Evolutionary conservation across 2,888 invertebrate species (phyloP).

Genomic region (Cosmorhoe ocellata): DNA sequence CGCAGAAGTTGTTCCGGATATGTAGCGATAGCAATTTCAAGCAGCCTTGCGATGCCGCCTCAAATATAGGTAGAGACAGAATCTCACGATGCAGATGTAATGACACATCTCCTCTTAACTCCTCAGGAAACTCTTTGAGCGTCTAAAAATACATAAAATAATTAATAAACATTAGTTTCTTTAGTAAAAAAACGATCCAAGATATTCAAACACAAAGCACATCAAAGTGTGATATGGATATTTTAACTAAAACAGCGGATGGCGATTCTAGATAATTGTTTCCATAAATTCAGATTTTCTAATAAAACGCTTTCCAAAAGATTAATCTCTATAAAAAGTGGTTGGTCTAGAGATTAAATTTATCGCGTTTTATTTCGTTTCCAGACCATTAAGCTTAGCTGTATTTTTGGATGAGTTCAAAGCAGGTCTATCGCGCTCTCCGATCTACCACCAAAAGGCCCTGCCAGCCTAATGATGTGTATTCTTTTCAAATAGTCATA

Average conservation of each 20-base stretch:
- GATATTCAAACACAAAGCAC: slow-evolving; percentile 3
- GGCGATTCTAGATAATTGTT: slow-evolving; percentile 14
- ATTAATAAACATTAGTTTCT: slow-evolving; percentile 9
- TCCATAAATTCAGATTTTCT: slow-evolving; percentile 23
- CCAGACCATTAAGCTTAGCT: slow-evolving; percentile 43
- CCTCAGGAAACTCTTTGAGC: slow-evolving; percentile 97
- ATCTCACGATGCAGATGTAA: slow-evolving; percentile 98
- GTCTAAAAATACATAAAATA: slow-evolving; percentile 84
- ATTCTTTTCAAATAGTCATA: slow-evolving; percentile 23
- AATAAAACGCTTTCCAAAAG: slow-evolving; percentile 32
- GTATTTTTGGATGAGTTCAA: slow-evolving; percentile 40
- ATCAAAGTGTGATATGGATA: too few species aligned
- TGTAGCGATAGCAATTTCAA: slow-evolving; percentile 95
- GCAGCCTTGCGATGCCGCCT: slow-evolving; percentile 96
- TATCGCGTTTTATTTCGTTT: slow-evolving; percentile 45
- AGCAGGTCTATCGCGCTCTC: slow-evolving; percentile 35
- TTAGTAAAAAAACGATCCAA: too few species aligned
- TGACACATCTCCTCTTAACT: slow-evolving; percentile 96
- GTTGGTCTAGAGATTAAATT: slow-evolving; percentile 38
- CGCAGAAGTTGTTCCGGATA: slow-evolving; percentile 97
- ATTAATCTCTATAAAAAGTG: slow-evolving; percentile 37
- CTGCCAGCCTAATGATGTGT: slow-evolving; percentile 33
- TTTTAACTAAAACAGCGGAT: slow-evolving; percentile 7
- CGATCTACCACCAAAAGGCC: slow-evolving; percentile 34
- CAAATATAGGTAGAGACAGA: slow-evolving; percentile 96